Evolutionary conservation across 2,797 vertebrate genomes (phyloP).

Genomic region (Eutrigla gurnardus): DNA sequence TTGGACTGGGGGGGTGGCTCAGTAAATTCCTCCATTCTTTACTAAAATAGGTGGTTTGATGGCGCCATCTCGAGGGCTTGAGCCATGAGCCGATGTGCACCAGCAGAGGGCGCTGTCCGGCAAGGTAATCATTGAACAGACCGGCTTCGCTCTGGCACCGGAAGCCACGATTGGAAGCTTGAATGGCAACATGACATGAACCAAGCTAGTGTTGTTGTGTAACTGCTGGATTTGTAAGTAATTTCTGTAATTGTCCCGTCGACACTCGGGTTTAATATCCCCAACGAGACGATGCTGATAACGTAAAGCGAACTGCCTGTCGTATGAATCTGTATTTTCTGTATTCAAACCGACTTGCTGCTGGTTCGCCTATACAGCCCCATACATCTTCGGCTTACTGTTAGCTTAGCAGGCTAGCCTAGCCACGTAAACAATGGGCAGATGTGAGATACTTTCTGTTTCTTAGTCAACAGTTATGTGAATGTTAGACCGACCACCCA

Average conservation of each 20-base stretch:
- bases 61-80: conserved; percentile 62
- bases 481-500: neutral
- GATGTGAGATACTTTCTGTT: neutral
- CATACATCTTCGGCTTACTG: conserved; percentile 6
- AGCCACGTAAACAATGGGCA: conserved; percentile 74
- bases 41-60: conserved; percentile 18
- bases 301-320: rapidly evolving
- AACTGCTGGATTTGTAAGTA: conserved; percentile 69
- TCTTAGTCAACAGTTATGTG: neutral
- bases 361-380: conserved; percentile 1
- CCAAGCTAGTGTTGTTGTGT: conserved; percentile 58
- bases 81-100: rapidly evolving
- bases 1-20: neutral
- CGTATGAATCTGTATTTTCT: neutral
- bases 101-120: conserved; percentile 59
- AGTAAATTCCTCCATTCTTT: neutral
- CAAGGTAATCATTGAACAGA: neutral
- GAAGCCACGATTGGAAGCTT: conserved; percentile 38
- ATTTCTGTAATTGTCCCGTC: neutral
- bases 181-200: conserved; percentile 31
- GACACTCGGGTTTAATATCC: neutral
- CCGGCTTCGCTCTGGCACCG: conserved; percentile 39
- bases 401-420: conserved; percentile 71
- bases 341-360: neutral
- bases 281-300: rapidly evolving